Base-by-base conservation (phyloP, 2,797 vertebrate species). In the Karalla daura region DNA sequence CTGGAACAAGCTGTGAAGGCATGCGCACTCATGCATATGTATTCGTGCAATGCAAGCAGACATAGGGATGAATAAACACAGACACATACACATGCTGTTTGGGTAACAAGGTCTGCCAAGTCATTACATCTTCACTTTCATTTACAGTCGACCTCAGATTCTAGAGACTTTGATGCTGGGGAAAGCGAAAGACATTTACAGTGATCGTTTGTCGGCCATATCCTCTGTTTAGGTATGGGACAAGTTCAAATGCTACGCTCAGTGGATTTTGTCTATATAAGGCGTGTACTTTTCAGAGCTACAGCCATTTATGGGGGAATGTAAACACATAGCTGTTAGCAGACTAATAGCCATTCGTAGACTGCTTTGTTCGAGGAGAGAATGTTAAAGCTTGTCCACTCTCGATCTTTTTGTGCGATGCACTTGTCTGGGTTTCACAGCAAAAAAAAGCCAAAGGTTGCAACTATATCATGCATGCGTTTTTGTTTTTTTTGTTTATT, bases 291-390 rank as follows among this genome's bases (percentile, higher is more conserved):
- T 53, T 60, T 59, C n/a, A 1, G 55, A 23, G 28, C 78, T 70
- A 62, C 66, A 75, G 66, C 64, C 70, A 68, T 87, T 81, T 78
- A 78, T 56, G 21, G 49, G 56, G 72, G 79, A 88, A 86, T 81
- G 81, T 89, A 89, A 86, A 91, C 78, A 76, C 65, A 20, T 28
- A 67, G 39, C 77, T 61, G 81, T 73, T 71, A 60, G 79, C 65
- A 70, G 71, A 69, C 76, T 72, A 83, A 83, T 73, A 67, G 60
- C 63, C 45, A 70, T 73, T 61, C 74, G 64, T 18, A 21, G 62
- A 28, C 36, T 46, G n/a, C 47, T 33, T 70, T 63, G 45, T 71
- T 66, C 2, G 5, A 70, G 21, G 50, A 54, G 54, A 47, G 70
- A 49, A 59, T 54, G 56, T 50, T 6, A 33, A 30, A 60, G 21